phyloP scores from a whole-genome alignment of 2,113 vertebrate species.

The Python bivittatus region DNA sequence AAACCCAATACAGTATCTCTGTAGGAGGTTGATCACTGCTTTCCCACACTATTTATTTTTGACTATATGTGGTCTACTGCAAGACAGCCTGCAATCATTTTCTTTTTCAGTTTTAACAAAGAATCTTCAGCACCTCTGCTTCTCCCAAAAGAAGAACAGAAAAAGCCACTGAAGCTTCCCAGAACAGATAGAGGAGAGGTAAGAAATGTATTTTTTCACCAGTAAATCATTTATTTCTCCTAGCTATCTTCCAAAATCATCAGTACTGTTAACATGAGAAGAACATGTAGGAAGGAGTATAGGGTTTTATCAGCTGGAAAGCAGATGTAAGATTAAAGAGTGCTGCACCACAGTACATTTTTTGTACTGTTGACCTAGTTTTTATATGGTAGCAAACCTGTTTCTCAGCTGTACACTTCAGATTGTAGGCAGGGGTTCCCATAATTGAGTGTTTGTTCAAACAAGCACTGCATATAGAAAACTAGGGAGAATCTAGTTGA shows the following conservation, averaged over 20 bases:
- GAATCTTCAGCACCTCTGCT: slow-evolving; percentile 65
- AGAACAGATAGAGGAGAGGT: slow-evolving; percentile 71
- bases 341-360: background rate
- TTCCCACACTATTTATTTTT: fast-evolving
- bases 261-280: background rate
- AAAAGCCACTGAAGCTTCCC: slow-evolving; percentile 66
- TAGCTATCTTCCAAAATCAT: slow-evolving; percentile 25
- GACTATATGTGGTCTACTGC: fast-evolving
- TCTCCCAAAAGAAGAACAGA: slow-evolving; percentile 70
- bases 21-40: background rate
- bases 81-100: background rate
- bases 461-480: background rate
- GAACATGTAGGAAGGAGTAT: slow-evolving; percentile 9
- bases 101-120: slow-evolving; percentile 69
- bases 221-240: slow-evolving; percentile 16
- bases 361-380: background rate
- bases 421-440: background rate
- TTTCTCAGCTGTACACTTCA: background rate
- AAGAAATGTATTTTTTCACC: slow-evolving; percentile 47
- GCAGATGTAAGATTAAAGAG: slow-evolving; percentile 1
- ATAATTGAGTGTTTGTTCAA: background rate
- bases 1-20: background rate
- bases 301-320: background rate
- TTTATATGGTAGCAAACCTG: background rate
- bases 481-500: background rate